These are phyloP conservation scores for Temnothorax curvispinosus DNA, from an alignment of 1,140 invertebrate genomes.

Conservation along the genomic window DNA sequence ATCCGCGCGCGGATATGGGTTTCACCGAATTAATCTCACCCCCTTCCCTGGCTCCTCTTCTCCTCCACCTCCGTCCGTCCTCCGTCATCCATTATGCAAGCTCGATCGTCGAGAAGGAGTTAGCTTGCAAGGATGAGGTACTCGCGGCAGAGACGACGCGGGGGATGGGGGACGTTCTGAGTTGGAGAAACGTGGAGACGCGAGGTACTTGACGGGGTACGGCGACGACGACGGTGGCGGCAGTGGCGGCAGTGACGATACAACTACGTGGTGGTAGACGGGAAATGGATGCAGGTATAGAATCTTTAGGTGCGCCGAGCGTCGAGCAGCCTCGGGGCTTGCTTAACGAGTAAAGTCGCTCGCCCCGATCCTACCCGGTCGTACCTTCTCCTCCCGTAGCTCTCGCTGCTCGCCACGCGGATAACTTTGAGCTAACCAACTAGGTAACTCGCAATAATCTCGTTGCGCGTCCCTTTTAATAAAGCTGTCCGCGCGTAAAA, in stretches of 20 bases:
- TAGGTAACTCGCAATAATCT: constrained; percentile 77
- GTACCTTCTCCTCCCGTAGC: not conserved
- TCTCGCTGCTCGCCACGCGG: constrained; percentile 69
- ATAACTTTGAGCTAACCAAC: constrained; percentile 78
- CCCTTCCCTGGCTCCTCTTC: not conserved
- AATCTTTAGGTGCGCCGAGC: constrained; percentile 58
- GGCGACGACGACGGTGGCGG: constrained; percentile 1
- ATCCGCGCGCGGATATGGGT: constrained; percentile 48
- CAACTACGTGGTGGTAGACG: constrained; percentile 16
- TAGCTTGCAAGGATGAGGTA: constrained; percentile 6
- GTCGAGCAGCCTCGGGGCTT: constrained; percentile 74
- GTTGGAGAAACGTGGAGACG: constrained; percentile 49
- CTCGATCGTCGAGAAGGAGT: constrained; percentile 47
- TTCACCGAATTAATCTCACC: constrained; percentile 62
- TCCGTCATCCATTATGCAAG: constrained; percentile 24
- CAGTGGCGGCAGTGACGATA: not conserved
- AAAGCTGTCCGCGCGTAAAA: constrained; percentile 48
- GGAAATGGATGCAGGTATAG: constrained; percentile 62
- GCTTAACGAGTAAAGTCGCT: constrained; percentile 79
- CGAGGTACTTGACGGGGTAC: constrained; percentile 29
- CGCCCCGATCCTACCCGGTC: constrained; percentile 39
- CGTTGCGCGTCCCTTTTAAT: constrained; percentile 65
- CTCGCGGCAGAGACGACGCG: not conserved
- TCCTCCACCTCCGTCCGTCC: not conserved
- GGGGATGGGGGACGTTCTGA: constrained; percentile 47